Conservation (phyloP, 1,140 invertebrate genomes). For the Drosophila malerkotliana region DNA sequence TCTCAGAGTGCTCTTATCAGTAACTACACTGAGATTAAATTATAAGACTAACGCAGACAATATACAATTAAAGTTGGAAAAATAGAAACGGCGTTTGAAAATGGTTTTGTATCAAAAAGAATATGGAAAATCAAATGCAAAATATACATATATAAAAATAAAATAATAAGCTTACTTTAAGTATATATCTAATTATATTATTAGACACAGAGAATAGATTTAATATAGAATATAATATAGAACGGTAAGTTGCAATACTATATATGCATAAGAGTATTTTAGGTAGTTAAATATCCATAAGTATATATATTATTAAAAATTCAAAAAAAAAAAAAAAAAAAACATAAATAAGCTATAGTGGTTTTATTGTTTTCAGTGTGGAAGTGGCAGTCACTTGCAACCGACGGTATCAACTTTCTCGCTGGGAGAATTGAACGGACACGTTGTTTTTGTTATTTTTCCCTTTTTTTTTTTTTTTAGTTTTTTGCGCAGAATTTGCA, state of each 20-base stretch:
- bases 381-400: neutral
- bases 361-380: neutral
- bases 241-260: no score
- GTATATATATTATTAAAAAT: neutral
- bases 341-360: no score
- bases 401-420: conserved; percentile 29
- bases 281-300: no score
- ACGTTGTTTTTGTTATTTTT: conserved; percentile 1
- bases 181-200: no score
- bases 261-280: no score
- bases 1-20: conserved; percentile 15
- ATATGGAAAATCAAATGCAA: no score
- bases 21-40: neutral
- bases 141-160: no score
- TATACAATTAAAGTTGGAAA: neutral
- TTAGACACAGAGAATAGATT: no score
- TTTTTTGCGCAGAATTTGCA: conserved; percentile 20
- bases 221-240: no score
- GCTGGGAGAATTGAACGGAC: conserved; percentile 14
- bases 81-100: no score
- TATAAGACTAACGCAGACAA: neutral
- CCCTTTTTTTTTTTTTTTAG: neutral
- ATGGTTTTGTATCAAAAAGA: no score
- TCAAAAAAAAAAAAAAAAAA: neutral
- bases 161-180: no score